These are phyloP conservation scores for Caenorhabditis macrosperma DNA, from an alignment of 2,888 invertebrate species.

Conservation along the genomic window DNA sequence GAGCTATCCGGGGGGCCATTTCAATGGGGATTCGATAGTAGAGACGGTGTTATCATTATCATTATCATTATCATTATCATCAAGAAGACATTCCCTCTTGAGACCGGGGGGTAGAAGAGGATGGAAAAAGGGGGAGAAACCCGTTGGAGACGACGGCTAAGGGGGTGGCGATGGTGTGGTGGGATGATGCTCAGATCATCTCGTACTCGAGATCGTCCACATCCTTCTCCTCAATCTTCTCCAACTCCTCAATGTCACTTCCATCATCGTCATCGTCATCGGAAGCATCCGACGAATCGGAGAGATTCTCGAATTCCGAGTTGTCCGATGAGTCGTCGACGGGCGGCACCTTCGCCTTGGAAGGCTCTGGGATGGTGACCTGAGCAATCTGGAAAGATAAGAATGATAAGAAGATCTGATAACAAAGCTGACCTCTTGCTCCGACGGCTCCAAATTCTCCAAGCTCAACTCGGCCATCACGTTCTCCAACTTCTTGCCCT, in stretches of 20 bases:
- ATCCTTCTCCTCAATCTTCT: conserved; percentile 49
- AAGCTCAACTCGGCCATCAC: conserved; percentile 27
- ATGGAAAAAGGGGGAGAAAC: conserved; percentile 17
- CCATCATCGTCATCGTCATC: conserved; percentile 28
- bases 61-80: too few species aligned
- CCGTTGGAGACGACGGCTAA: conserved; percentile 34
- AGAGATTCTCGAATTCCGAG: neutral
- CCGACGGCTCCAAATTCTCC: neutral
- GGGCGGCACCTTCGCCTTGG: too few species aligned
- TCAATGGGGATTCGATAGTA: too few species aligned
- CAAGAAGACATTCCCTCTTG: too few species aligned
- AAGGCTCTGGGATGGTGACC: too few species aligned
- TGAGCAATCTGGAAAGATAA: too few species aligned
- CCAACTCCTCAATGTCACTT: conserved; percentile 52
- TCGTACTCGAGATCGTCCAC: conserved; percentile 48
- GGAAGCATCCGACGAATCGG: too few species aligned
- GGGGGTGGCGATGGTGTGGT: too few species aligned
- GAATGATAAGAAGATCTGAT: too few species aligned
- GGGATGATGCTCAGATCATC: conserved; percentile 25
- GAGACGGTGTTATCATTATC: too few species aligned
- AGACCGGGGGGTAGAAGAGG: neutral
- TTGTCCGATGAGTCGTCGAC: neutral
- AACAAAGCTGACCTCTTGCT: too few species aligned
- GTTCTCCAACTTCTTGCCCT: conserved; percentile 15
- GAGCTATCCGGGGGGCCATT: too few species aligned